Conservation (phyloP, 1,140 invertebrate species). For the Pemphigus obesinymphae region DNA sequence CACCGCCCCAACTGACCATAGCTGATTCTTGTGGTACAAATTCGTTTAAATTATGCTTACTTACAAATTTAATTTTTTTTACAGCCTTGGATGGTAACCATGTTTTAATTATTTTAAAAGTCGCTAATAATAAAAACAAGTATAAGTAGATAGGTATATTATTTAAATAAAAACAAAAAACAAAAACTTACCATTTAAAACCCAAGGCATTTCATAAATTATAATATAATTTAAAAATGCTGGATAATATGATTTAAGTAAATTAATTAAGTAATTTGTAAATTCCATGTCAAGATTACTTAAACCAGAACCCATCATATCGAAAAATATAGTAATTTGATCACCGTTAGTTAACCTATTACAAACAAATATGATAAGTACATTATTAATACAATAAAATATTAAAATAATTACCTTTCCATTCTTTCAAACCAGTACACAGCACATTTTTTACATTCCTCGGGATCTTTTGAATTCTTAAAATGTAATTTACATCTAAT, state of each 20-base stretch:
- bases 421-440: conserved; percentile 84
- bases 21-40: conserved; percentile 71
- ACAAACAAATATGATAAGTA: conserved; percentile 46
- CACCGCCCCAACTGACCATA: conserved; percentile 77
- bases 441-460: conserved; percentile 72
- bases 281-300: conserved; percentile 85
- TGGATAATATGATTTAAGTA: conserved; percentile 88
- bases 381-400: not conserved
- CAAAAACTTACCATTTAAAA: conserved; percentile 68
- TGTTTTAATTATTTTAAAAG: conserved; percentile 87
- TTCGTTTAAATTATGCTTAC: conserved; percentile 69
- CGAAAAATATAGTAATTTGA: conserved; percentile 80
- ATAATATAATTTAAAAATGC: conserved; percentile 85
- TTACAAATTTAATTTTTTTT: conserved; percentile 83
- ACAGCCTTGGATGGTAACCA: conserved; percentile 83
- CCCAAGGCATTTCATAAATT: conserved; percentile 92
- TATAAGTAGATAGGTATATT: not conserved
- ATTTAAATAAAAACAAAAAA: not conserved
- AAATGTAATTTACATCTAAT: conserved; percentile 70
- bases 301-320: conserved; percentile 79
- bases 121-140: conserved; percentile 59
- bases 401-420: conserved; percentile 58
- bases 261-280: conserved; percentile 75
- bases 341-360: conserved; percentile 67
- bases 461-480: conserved; percentile 69